Percentiles rank a stretch among this genome's conserved stretches.
Conservation (phyloP, 2,888 invertebrate species). For the Nezara viridula region DNA sequence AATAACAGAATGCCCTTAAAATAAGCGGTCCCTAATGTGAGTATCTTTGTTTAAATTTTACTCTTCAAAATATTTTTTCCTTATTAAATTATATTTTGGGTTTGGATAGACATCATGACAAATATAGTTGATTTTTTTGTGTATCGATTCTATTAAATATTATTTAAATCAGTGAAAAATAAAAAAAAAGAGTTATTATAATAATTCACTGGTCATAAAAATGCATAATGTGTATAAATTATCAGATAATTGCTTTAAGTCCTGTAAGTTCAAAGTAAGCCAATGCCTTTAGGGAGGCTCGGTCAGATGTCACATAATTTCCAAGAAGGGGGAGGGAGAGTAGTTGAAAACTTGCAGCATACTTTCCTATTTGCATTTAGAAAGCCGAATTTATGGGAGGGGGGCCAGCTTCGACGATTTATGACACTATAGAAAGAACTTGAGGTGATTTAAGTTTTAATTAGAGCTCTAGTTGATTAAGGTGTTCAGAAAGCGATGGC, state of each 20-base stretch:
- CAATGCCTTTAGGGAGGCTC: background rate
- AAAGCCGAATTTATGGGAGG: background rate
- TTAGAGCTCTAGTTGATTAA: conserved; percentile 25
- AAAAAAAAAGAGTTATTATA: too few species aligned
- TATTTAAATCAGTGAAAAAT: too few species aligned
- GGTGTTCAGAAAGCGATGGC: background rate
- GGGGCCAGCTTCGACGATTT: background rate
- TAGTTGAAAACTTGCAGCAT: conserved; percentile 20
- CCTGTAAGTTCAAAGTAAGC: background rate
- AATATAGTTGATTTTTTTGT: too few species aligned
- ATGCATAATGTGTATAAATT: background rate
- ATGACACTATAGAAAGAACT: conserved; percentile 23
- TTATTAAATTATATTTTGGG: too few species aligned
- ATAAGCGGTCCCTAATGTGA: too few species aligned
- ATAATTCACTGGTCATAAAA: too few species aligned
- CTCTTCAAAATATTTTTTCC: too few species aligned
- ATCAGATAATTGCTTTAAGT: background rate
- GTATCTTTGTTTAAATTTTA: too few species aligned
- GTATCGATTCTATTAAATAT: too few species aligned
- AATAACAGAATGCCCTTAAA: too few species aligned
- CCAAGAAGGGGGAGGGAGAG: background rate
- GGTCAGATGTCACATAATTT: background rate
- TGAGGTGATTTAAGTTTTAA: background rate
- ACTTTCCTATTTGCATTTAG: conserved; percentile 41
- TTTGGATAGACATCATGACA: too few species aligned